Evolutionary conservation across 2,888 invertebrate species (phyloP).

Genomic region (Latheticus oryzae): DNA sequence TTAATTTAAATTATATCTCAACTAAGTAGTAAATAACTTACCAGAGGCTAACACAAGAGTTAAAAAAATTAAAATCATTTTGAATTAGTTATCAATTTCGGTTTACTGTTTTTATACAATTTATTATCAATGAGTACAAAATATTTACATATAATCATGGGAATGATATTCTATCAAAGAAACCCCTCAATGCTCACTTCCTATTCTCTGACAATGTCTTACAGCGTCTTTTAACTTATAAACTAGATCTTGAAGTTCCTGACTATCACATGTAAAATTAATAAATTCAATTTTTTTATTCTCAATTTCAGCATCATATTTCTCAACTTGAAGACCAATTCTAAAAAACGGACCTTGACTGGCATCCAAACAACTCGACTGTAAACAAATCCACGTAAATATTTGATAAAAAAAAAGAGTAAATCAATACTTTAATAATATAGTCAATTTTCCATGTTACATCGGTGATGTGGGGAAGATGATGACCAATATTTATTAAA

Average conservation of each 20-base stretch:
- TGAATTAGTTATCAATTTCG: background rate
- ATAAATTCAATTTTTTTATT: slow-evolving; percentile 65
- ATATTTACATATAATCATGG: slow-evolving; percentile 28
- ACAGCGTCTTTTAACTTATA: slow-evolving; percentile 75
- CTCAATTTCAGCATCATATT: slow-evolving; percentile 62
- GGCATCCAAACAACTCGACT: slow-evolving; percentile 59
- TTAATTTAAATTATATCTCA: background rate
- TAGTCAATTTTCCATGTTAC: slow-evolving; percentile 73
- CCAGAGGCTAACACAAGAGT: slow-evolving; percentile 5
- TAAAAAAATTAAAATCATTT: slow-evolving; percentile 14
- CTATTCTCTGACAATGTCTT: slow-evolving; percentile 71
- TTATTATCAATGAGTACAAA: slow-evolving; percentile 22
- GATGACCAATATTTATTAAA: slow-evolving; percentile 60
- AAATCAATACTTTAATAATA: slow-evolving; percentile 63
- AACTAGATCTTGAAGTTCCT: slow-evolving; percentile 75
- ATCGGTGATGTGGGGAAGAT: slow-evolving; percentile 70
- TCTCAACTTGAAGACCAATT: slow-evolving; percentile 58
- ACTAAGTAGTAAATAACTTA: too few species aligned
- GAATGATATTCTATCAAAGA: slow-evolving; percentile 3
- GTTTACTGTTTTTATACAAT: slow-evolving; percentile 11
- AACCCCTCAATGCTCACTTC: slow-evolving; percentile 46
- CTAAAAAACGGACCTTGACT: slow-evolving; percentile 62
- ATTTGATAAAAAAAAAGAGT: slow-evolving; percentile 10
- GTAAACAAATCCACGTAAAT: slow-evolving; percentile 27
- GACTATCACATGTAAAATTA: slow-evolving; percentile 72